Evolutionary conservation across 2,888 invertebrate genomes (phyloP), one percentile per base, ranked within the genome.

Genomic region (Sesamia inferens): DNA sequence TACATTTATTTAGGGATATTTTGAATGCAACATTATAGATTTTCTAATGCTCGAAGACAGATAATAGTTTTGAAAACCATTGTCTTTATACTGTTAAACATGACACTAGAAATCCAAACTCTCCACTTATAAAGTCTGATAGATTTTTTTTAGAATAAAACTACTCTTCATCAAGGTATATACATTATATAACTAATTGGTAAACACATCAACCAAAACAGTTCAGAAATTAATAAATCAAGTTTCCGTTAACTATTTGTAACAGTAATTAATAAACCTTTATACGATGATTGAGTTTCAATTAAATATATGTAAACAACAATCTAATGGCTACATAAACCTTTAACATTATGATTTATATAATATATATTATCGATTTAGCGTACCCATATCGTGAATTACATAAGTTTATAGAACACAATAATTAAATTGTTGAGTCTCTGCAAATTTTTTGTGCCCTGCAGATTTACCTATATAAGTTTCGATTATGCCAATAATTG

Each of bases 371-470:
- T 22, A 44, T n/a, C 48, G 44, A 57, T 66, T 62, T 51, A 62
- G 62, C 8, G 61, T 24, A 62, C 61, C 11, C 39, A 66, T 58
- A 63, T 74, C 57, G 39, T 39, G 5, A 24, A 44, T 77, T 42
- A 24, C 22, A 11, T 42, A 79, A 51, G 1, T 48, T 5, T 16
- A 11, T 71, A 51, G 16, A 57, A 13, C 51, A 0, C 14, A 62
- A 16, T 71, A 11, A 4, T 44, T 13, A 5, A 39, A 39, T 39
- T 6, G 39, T 39, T 6, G 39, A 39, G 6, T 39, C 39, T 39
- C 7, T 39, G 39, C 39, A 39, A 4, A 44, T 13, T 44, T 11
- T 2, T 11, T 11, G 44, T 11, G 11, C 11, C 11, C 44, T 11
- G 11, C 44, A 11, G 44, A 3, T 44, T 11, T 11, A 44, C 11